Evolutionary conservation across 1,140 invertebrate species (phyloP).

Genomic region (Ptiloglossa arizonensis): DNA sequence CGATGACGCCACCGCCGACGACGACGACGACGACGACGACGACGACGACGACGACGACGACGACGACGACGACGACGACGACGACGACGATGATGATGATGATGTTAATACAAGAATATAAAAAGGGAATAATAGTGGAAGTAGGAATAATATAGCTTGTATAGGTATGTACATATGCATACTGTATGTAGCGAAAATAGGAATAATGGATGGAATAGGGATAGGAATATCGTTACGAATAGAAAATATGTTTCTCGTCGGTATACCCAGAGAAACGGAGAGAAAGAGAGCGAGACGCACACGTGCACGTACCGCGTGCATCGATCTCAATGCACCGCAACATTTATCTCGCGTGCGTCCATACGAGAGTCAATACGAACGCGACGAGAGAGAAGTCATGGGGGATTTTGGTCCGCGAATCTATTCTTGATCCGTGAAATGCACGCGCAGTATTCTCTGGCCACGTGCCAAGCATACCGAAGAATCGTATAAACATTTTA

Average conservation of each 20-base stretch:
- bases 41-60: no score
- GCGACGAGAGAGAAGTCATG: conserved; percentile 74
- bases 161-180: no score
- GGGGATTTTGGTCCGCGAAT: conserved; percentile 75
- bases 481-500: conserved; percentile 76
- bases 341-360: conserved; percentile 8
- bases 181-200: no score
- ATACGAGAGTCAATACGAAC: conserved; percentile 40
- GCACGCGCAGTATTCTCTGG: conserved; percentile 79
- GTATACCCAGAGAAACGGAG: no score
- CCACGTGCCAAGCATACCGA: conserved; percentile 72
- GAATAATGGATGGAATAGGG: no score
- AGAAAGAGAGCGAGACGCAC: not conserved
- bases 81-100: no score
- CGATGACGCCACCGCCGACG: no score
- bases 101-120: no score
- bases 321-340: conserved; percentile 22
- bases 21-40: no score
- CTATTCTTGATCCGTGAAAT: conserved; percentile 76
- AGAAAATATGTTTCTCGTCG: not conserved
- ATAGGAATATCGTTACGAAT: not conserved
- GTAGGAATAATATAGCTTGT: no score
- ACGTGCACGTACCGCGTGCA: conserved; percentile 23
- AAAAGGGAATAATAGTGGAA: no score
- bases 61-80: no score